Percentiles rank a stretch among this genome's conserved stretches.
phyloP scores from a whole-genome alignment of 1,140 invertebrate species.

The Mylabris phalerata region DNA sequence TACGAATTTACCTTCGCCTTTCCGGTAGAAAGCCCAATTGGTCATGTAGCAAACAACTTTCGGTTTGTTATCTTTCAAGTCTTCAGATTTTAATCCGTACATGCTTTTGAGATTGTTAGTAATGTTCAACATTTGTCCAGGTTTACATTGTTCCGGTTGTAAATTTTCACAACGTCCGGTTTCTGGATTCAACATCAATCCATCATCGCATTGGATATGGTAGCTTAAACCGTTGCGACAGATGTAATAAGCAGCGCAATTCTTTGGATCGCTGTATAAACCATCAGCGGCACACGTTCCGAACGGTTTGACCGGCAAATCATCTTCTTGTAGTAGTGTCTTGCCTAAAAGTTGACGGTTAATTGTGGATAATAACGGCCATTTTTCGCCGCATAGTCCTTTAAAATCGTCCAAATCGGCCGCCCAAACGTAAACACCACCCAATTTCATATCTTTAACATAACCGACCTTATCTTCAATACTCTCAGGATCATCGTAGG shows the following conservation, averaged over 20 bases:
- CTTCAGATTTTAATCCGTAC: slow-evolving; percentile 8
- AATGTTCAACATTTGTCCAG: slow-evolving; percentile 33
- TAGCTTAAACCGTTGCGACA: slow-evolving; percentile 58
- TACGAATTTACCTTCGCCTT: slow-evolving; percentile 72
- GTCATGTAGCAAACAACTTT: slow-evolving; percentile 79
- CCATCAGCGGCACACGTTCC: slow-evolving; percentile 47
- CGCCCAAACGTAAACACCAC: slow-evolving; percentile 61
- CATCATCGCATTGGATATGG: slow-evolving; percentile 46
- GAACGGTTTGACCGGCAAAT: slow-evolving; percentile 25
- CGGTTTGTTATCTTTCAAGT: slow-evolving; percentile 12
- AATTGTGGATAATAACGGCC: slow-evolving; percentile 55
- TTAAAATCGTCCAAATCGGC: slow-evolving; percentile 63
- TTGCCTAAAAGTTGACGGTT: slow-evolving; percentile 51
- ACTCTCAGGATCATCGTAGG: slow-evolving; percentile 60
- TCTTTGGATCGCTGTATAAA: slow-evolving; percentile 53
- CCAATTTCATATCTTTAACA: slow-evolving; percentile 53
- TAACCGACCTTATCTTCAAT: slow-evolving; percentile 51
- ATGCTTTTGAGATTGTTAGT: slow-evolving; percentile 21
- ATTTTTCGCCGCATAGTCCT: slow-evolving; percentile 58
- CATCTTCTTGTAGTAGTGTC: slow-evolving; percentile 1
- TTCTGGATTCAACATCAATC: slow-evolving; percentile 47
- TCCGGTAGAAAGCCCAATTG: slow-evolving; percentile 82
- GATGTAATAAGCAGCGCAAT: slow-evolving; percentile 60
- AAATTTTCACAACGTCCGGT: slow-evolving; percentile 48
- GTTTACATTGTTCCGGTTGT: slow-evolving; percentile 26